phyloP scores from a whole-genome alignment of 2,888 invertebrate species.

The Ctena decussata region DNA sequence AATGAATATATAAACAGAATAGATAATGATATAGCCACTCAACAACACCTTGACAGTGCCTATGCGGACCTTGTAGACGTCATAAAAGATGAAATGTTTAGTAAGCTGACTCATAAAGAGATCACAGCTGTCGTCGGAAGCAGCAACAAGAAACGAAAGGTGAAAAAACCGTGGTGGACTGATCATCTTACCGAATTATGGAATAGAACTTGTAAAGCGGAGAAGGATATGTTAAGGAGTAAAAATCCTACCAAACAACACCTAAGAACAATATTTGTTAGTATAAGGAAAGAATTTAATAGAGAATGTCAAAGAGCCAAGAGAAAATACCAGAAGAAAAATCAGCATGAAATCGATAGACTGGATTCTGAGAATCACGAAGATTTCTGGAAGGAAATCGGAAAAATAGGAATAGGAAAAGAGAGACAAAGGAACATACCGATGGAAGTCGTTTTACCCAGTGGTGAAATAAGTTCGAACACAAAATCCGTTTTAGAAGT shows the following conservation, averaged over 20 bases:
- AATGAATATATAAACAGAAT: not conserved
- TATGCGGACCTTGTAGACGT: not conserved
- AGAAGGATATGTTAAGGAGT: not conserved
- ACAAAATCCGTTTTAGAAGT: not conserved
- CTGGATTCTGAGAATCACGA: not conserved
- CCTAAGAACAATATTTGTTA: not conserved
- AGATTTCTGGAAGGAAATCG: conserved; percentile 14
- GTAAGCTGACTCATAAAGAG: not conserved
- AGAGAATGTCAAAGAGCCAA: not conserved
- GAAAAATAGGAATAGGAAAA: not conserved
- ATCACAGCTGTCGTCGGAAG: not conserved
- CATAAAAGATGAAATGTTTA: not conserved
- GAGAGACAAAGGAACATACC: not conserved
- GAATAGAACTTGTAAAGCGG: not conserved
- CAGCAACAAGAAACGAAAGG: not conserved
- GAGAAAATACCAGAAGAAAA: not conserved
- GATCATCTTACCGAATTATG: not conserved
- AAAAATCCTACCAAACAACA: not conserved
- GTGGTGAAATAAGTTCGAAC: not conserved
- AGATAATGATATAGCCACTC: not conserved
- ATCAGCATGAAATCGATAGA: not conserved
- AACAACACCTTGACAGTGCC: not conserved
- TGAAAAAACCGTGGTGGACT: not conserved
- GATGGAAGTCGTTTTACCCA: not conserved
- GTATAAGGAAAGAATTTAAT: not conserved